Evolutionary conservation across 2,797 vertebrate genomes (phyloP), one percentile per base, ranked within the genome.

Genomic region (Gobionotothen gibberifrons): DNA sequence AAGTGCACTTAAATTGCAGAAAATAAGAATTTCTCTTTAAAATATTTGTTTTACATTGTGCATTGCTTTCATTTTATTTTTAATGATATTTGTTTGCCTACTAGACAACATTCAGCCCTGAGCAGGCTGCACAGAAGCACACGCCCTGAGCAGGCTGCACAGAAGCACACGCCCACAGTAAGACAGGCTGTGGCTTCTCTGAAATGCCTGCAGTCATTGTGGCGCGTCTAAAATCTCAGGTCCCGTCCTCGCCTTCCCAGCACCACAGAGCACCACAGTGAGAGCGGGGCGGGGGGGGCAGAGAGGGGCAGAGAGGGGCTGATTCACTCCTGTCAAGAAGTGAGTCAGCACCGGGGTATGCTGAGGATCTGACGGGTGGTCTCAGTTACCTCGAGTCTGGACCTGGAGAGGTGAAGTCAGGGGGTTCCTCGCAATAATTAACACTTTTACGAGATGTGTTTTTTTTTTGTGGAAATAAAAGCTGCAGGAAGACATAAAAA

Each of bases 121-220:
- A 56, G 67, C 77, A 62, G 57, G 62, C 49, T 55, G 63, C 39
- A 53, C 67, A 65, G 58, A 52, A 60, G 54, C 63, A 21, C 36
- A 43, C 61, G 65, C 61, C 44, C 56, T 53, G 21, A 56, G 67
- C 77, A 62, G 57, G 62, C 49, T 55, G 63, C 39, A 53, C 67
- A 65, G 58, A 52, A 60, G 54, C 63, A 21, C 36, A 43, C 61
- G 65, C 61, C 44, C 56, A 21, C 32, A 62, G 66, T 75, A 14
- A 82, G 82, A 75, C 81, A 64, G 65, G 72, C 91, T 84, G 90
- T 52, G 91, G 89, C 67, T 91, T 91, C 60, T 78, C 64, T 82
- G 72, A 91, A 93, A 93, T 90, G 79, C 72, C 83, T 87, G 76
- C 56, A 87, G 90, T 93, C 92, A 93, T 91, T 90, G 88, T 84